phyloP scores from a whole-genome alignment of 2,113 vertebrate genomes.

The Brachyistius frenatus region DNA sequence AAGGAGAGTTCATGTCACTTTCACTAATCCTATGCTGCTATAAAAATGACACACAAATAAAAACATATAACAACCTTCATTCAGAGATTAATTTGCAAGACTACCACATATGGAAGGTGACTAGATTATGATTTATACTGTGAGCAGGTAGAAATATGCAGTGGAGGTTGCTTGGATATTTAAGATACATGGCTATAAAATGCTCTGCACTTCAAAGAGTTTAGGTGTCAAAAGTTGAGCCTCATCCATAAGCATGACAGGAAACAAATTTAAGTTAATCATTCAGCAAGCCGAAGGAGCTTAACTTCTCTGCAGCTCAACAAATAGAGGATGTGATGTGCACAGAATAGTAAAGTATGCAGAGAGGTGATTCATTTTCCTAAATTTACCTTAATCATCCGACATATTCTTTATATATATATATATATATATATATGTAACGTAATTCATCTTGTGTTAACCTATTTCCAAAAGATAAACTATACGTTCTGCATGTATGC shows the following conservation, averaged over 20 bases:
- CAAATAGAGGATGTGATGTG: neutral
- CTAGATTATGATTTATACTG: neutral
- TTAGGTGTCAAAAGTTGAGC: constrained; percentile 19
- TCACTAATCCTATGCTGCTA: neutral
- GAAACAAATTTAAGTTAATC: constrained; percentile 8
- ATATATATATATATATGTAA: no score
- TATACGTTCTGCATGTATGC: no score
- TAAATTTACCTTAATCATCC: neutral
- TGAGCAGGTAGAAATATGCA: constrained; percentile 8
- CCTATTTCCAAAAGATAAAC: no score
- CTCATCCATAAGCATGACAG: constrained; percentile 35
- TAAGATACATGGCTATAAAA: constrained; percentile 16
- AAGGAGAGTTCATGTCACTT: neutral
- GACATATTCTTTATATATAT: no score
- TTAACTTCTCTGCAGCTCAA: constrained; percentile 22
- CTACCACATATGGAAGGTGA: neutral
- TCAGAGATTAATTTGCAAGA: neutral
- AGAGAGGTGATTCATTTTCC: neutral
- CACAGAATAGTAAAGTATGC: neutral
- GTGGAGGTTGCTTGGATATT: neutral
- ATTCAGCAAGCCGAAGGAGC: constrained; percentile 1
- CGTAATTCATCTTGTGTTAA: no score
- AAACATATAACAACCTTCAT: neutral
- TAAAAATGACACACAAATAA: neutral
- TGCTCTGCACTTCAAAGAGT: constrained; percentile 59